Base-by-base conservation (phyloP, 2,888 invertebrate species). In the Lydus trimaculatus region DNA sequence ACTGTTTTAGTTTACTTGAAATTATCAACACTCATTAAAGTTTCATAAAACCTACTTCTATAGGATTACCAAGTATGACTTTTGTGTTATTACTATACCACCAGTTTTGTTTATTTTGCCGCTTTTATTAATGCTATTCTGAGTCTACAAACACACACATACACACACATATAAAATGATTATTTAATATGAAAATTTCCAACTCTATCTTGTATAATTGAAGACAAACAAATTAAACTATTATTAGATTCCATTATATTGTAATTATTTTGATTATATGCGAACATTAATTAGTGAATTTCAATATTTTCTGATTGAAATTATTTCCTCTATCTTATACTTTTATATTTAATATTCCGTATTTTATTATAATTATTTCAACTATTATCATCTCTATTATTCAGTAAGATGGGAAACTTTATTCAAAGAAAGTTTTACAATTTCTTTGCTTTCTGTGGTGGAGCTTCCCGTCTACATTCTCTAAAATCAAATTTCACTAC, bases 71-170 rank as follows among this genome's bases (percentile, higher is more conserved):
- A 43, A 43, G 43, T n/a, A 17, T 11, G 33, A 11, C 43, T 43
- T 43, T 43, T 43, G 43, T 43, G 43, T 43, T 43, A 43, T 43
- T 43, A 43, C 43, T 43, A n/a, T n/a, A 17, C 43, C 43, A 43
- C 43, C 43, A 43, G n/a, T 43, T 17, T 43, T 43, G 43, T 43
- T 43, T n/a, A 8, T 17, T 43, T 43, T 43, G 11, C 43, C 43
- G 43, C 43, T 43, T 43, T 43, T 43, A 43, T 43, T 43, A n/a
- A 8, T 43, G 6, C 17, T 17, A 6, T 7, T 43, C 17, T 5
- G n/a, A 43, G 11, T 43, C 43, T 17, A 43, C 43, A 43, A n/a
- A 43, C n/a, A 43, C n/a, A 39, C 8, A 31, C n/a, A n/a, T n/a
- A 31, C 31, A 39, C n/a, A 39, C 39, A 39, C 15, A 15, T 15